These are phyloP conservation scores for Hydrolagus affinis DNA, from an alignment of 2,113 vertebrate species.

Conservation along the genomic window DNA sequence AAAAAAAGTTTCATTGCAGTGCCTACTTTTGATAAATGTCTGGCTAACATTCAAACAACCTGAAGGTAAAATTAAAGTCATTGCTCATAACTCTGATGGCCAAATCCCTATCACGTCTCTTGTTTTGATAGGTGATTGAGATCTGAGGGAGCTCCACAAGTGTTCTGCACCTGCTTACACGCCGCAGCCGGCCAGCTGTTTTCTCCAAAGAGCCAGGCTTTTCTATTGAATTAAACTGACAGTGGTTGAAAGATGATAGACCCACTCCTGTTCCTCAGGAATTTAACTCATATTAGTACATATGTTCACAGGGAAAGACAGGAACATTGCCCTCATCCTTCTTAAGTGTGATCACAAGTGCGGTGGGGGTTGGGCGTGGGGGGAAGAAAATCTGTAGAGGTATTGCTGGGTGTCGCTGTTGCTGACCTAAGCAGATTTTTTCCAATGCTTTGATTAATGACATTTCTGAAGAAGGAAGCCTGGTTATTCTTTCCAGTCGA, in stretches of 20 bases:
- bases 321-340: constrained; percentile 9
- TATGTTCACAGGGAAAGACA: constrained; percentile 11
- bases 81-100: constrained; percentile 28
- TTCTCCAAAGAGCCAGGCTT: constrained; percentile 24
- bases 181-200: constrained; percentile 7
- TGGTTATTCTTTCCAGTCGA: background rate
- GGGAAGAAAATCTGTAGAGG: background rate
- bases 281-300: constrained; percentile 16
- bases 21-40: constrained; percentile 23
- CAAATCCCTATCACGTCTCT: constrained; percentile 24
- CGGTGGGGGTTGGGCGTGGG: background rate
- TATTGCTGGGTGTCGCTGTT: no score
- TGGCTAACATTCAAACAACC: constrained; percentile 30
- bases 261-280: constrained; percentile 17
- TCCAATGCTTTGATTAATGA: background rate
- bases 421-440: background rate
- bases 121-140: constrained; percentile 31
- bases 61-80: constrained; percentile 27
- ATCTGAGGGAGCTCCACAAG: constrained; percentile 29
- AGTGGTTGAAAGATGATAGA: constrained; percentile 28
- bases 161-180: constrained; percentile 26
- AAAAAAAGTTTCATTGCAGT: background rate
- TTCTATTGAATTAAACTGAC: constrained; percentile 28
- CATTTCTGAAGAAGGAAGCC: background rate
- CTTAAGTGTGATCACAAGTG: constrained; percentile 9